Conservation (phyloP, 2,888 invertebrate genomes). For the Chelonus formosanus region DNA sequence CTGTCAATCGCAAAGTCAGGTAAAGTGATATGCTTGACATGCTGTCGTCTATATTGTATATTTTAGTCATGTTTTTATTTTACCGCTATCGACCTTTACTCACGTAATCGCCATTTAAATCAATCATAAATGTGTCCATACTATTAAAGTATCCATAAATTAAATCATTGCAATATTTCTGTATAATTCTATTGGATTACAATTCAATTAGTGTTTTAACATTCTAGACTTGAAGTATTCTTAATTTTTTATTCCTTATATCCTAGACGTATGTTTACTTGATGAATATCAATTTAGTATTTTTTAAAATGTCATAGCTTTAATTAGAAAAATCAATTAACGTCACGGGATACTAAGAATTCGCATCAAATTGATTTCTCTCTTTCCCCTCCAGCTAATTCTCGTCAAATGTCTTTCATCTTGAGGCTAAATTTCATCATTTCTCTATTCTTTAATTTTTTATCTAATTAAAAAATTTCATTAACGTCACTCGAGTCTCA, state of each 20-base stretch:
- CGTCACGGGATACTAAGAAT: conserved; percentile 38
- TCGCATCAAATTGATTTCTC: conserved; percentile 15
- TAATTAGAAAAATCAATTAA: conserved; percentile 54
- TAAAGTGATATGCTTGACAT: conserved; percentile 11
- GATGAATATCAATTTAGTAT: conserved; percentile 25
- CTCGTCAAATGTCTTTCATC: too few species aligned
- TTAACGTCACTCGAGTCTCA: too few species aligned
- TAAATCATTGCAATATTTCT: conserved; percentile 26
- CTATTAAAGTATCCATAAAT: conserved; percentile 20
- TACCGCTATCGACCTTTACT: conserved; percentile 24
- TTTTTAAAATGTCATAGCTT: conserved; percentile 42
- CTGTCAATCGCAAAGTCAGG: conserved; percentile 17
- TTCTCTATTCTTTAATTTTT: too few species aligned
- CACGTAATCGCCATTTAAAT: conserved; percentile 19
- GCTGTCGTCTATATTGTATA: conserved; percentile 5
- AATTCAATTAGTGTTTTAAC: conserved; percentile 28
- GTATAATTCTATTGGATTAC: conserved; percentile 18
- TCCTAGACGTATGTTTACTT: neutral
- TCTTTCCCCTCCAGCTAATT: neutral
- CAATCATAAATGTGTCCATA: conserved; percentile 28
- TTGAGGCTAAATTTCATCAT: too few species aligned
- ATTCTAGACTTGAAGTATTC: too few species aligned
- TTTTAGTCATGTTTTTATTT: conserved; percentile 20
- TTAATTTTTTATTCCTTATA: too few species aligned
- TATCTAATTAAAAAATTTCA: too few species aligned